Evolutionary conservation across 2,888 invertebrate genomes (phyloP).

Genomic region (Mongoloraphidia duomilia): DNA sequence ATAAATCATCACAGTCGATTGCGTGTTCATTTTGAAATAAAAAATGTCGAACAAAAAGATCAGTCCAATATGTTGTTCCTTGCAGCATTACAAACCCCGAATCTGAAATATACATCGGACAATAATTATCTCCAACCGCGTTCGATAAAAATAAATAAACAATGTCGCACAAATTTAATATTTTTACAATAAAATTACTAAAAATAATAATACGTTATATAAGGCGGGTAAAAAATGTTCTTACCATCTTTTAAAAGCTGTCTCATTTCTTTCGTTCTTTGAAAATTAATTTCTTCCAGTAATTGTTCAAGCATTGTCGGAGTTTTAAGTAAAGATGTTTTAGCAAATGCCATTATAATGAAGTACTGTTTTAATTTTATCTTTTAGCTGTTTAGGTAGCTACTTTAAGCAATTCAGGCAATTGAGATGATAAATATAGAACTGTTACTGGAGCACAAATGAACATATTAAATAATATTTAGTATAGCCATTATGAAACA

Average conservation of each 20-base stretch:
- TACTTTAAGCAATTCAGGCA: not conserved
- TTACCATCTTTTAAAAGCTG: conserved; percentile 77
- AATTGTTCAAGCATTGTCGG: conserved; percentile 72
- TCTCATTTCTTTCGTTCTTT: conserved; percentile 80
- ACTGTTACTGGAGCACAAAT: too few relatives aligned
- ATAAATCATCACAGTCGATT: conserved; percentile 84
- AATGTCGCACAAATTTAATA: not conserved
- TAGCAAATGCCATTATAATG: conserved; percentile 26
- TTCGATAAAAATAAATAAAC: not conserved
- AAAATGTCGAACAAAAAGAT: conserved; percentile 87
- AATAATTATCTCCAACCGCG: not conserved
- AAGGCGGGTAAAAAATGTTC: conserved; percentile 10
- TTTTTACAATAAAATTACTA: not conserved
- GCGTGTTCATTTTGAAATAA: conserved; percentile 78
- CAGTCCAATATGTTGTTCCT: conserved; percentile 91
- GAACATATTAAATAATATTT: too few relatives aligned
- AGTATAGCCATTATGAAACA: too few relatives aligned
- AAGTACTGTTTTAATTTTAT: not conserved
- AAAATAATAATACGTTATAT: not conserved
- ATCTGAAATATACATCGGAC: conserved; percentile 41
- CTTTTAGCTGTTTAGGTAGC: not conserved
- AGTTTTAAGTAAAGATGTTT: conserved; percentile 28
- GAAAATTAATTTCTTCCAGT: conserved; percentile 83
- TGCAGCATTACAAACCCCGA: conserved; percentile 85
- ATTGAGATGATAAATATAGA: too few relatives aligned